Base-by-base conservation (phyloP, 1,140 invertebrate genomes). In the Micrasema minimum region DNA sequence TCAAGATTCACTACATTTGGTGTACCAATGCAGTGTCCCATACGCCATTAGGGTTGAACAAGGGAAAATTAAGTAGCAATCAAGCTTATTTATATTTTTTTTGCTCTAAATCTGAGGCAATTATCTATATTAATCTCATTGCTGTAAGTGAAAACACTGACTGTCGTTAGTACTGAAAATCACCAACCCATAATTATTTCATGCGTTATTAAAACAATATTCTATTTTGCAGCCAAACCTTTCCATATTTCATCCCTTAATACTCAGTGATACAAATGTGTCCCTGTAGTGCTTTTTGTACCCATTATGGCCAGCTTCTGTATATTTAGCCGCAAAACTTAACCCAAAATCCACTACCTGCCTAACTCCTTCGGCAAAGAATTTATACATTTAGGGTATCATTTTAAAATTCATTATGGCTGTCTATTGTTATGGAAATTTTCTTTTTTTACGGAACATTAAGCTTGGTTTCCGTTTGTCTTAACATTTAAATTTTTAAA, bases 311-410 rank as follows among this genome's bases (percentile, higher is more conserved):
- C 11, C 18, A 62, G 46, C 55, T 61, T 71, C 64, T 71, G 69
- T 71, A 74, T 71, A 74, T 69, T 74, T 74, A 71, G 69, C 72
- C 55, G 69, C 61, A 71, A 48, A 71, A 74, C 69, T 74, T 71
- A 68, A 68, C 65, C 69, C 66, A 74, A 74, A 74, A 71, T 65
- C 69, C 69, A 66, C 70, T 48, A 59, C 66, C 48, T 51, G 64
- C 46, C 62, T 53, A 37, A 50, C 46, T 51, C 48, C 61, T 26
- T 48, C 26, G 26, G 57, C 23, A 41, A 61, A 18, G 35, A 61
- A 61, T 43, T 61, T 61, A 61, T 61, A 61, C 38, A 57, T 57
- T 62, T 38, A 38, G 38, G 38, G n/a, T 62, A 22, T 62, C 41
- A 41, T 43, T 62, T 62, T 62, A 45, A 62, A 62, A 62, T 45